These are phyloP conservation scores for Catostylus mosaicus DNA, from an alignment of 30 jellyfish, hydroid and myxozoan species.

Conservation along the genomic window DNA sequence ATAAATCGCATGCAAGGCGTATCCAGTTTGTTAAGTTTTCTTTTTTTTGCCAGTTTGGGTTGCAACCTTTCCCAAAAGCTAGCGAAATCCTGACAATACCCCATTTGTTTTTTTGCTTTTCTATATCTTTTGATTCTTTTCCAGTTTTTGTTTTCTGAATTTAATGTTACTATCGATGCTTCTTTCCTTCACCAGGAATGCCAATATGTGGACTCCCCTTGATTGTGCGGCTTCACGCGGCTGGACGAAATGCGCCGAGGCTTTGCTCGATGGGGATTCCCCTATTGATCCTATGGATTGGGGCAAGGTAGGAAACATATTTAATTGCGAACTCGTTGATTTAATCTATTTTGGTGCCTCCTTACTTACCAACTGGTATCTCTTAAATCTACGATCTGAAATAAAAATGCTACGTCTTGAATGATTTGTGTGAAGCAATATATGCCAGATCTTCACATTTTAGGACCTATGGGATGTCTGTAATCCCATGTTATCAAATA, in stretches of 20 bases:
- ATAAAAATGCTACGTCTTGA: too few relatives aligned
- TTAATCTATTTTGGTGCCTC: too few relatives aligned
- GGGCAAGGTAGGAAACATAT: slow-evolving; percentile 96
- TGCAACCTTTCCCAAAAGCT: too few relatives aligned
- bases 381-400: too few relatives aligned
- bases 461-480: too few relatives aligned
- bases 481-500: too few relatives aligned
- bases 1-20: too few relatives aligned
- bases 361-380: too few relatives aligned
- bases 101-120: neutral
- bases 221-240: slow-evolving; percentile 99
- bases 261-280: slow-evolving; percentile 92
- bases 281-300: slow-evolving; percentile 93
- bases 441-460: too few relatives aligned
- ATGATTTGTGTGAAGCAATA: too few relatives aligned
- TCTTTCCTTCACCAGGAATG: slow-evolving; percentile 67
- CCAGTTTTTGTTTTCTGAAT: neutral
- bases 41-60: neutral
- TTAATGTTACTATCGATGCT: neutral
- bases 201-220: slow-evolving; percentile 97
- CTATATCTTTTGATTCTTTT: neutral
- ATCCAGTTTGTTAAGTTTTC: neutral
- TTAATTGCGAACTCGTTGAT: too few relatives aligned
- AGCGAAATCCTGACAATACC: neutral
- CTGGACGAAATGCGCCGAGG: slow-evolving; percentile 94